These are phyloP conservation scores for Mimas tiliae DNA, from an alignment of 2,888 invertebrate species.

Conservation along the genomic window DNA sequence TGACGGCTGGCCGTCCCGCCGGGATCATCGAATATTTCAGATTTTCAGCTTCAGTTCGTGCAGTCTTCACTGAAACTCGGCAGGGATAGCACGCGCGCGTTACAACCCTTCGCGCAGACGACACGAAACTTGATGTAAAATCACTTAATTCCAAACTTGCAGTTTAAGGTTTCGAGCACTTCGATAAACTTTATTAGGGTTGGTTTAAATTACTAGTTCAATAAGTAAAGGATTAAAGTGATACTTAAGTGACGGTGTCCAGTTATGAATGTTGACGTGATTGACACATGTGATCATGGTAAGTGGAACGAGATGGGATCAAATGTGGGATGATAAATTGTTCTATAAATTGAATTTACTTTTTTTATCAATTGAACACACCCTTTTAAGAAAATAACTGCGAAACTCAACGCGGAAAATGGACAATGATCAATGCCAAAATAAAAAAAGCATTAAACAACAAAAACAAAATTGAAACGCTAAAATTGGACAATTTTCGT, in stretches of 20 bases:
- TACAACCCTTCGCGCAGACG: conserved; percentile 34
- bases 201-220: neutral
- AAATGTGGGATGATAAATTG: neutral
- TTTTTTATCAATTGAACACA: neutral
- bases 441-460: conserved; percentile 33
- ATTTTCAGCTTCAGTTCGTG: conserved; percentile 50
- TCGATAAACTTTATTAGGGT: conserved; percentile 4
- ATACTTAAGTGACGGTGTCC: conserved; percentile 48
- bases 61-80: conserved; percentile 64
- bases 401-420: neutral
- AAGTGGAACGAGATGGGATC: conserved; percentile 46
- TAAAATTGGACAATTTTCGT: conserved; percentile 45
- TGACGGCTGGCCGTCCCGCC: conserved; percentile 49
- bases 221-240: conserved; percentile 48
- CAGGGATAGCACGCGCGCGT: conserved; percentile 54
- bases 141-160: conserved; percentile 28
- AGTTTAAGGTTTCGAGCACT: neutral
- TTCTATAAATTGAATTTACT: neutral
- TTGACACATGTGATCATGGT: conserved; percentile 59
- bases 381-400: neutral
- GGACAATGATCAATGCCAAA: conserved; percentile 29
- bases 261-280: conserved; percentile 59
- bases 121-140: conserved; percentile 39
- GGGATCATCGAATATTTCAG: conserved; percentile 58
- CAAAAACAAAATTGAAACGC: conserved; percentile 33